These are phyloP conservation scores for Phacellophora camtschatica DNA, from an alignment of 30 jellyfish, hydroid and myxozoan genomes.

Conservation along the genomic window DNA sequence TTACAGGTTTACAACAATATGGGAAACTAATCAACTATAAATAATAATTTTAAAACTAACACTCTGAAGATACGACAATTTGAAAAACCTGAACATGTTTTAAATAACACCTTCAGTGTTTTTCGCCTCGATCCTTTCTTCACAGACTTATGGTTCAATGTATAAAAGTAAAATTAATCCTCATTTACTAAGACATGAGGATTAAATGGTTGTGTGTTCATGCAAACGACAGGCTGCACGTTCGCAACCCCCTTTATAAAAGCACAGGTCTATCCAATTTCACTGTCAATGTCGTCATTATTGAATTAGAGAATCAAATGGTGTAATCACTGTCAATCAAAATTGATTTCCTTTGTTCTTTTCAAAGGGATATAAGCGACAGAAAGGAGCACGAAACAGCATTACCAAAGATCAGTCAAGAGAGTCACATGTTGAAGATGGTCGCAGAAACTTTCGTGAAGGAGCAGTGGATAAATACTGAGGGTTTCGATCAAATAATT, in stretches of 20 bases:
- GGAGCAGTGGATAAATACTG: not conserved
- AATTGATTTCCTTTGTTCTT: conserved; percentile 35
- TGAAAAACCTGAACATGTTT: too few relatives aligned
- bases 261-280: not conserved
- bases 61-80: too few relatives aligned
- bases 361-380: conserved; percentile 5
- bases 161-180: too few relatives aligned
- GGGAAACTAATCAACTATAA: too few relatives aligned
- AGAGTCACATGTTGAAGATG: not conserved
- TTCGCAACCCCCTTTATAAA: not conserved
- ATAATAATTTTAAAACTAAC: too few relatives aligned
- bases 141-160: too few relatives aligned
- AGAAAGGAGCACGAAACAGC: not conserved
- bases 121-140: too few relatives aligned
- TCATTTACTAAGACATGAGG: too few relatives aligned
- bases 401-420: not conserved
- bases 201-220: too few relatives aligned
- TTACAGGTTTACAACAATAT: too few relatives aligned
- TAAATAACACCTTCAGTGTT: too few relatives aligned
- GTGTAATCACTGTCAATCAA: conserved; percentile 36
- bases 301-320: conserved; percentile 19
- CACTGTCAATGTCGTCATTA: not conserved
- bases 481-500: conserved; percentile 8
- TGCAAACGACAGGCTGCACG: too few relatives aligned
- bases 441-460: not conserved